phyloP scores from a whole-genome alignment of 2,113 vertebrate species.

The Chaenogobius annularis region DNA sequence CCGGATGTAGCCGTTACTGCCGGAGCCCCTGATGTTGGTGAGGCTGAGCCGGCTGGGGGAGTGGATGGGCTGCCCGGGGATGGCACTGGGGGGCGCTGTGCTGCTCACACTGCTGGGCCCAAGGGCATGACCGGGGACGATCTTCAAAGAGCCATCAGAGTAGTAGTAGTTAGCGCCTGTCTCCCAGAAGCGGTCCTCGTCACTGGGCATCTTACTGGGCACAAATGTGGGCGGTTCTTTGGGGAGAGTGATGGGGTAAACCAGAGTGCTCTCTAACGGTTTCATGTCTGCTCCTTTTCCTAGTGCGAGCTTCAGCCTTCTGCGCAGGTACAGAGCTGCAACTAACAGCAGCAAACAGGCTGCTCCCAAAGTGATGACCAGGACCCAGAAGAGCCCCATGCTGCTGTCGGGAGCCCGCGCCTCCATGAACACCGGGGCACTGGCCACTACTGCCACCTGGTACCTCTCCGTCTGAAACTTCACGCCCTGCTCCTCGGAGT shows the following conservation, averaged over 20 bases:
- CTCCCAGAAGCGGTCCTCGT: slow-evolving; percentile 93
- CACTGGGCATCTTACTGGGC: slow-evolving; percentile 82
- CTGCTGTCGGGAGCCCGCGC: slow-evolving; percentile 85
- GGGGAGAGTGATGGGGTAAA: slow-evolving; percentile 92
- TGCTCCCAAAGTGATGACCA: slow-evolving; percentile 86
- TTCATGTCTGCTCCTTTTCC: slow-evolving; percentile 86
- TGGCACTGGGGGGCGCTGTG: slow-evolving; percentile 80
- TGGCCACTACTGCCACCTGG: slow-evolving; percentile 82
- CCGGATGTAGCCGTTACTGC: slow-evolving; percentile 95
- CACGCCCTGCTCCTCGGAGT: slow-evolving; percentile 85
- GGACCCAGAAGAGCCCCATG: slow-evolving; percentile 90
- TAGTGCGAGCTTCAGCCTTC: slow-evolving; percentile 85
- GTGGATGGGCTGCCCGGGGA: slow-evolving; percentile 92
- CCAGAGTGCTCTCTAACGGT: slow-evolving; percentile 88
- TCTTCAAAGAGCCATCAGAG: slow-evolving; percentile 94
- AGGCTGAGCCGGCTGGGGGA: slow-evolving; percentile 90
- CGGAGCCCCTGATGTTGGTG: slow-evolving; percentile 87
- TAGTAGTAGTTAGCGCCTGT: slow-evolving; percentile 91
- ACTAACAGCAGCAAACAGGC: slow-evolving; percentile 86
- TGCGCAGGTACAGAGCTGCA: slow-evolving; percentile 84
- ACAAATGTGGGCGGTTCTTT: slow-evolving; percentile 89
- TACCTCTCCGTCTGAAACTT: slow-evolving; percentile 84
- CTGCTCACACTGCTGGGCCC: slow-evolving; percentile 81
- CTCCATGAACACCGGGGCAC: slow-evolving; percentile 82
- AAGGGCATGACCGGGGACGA: slow-evolving; percentile 90